Evolutionary conservation across 2,113 vertebrate species (phyloP).

Genomic region (Hyperopisus bebe): DNA sequence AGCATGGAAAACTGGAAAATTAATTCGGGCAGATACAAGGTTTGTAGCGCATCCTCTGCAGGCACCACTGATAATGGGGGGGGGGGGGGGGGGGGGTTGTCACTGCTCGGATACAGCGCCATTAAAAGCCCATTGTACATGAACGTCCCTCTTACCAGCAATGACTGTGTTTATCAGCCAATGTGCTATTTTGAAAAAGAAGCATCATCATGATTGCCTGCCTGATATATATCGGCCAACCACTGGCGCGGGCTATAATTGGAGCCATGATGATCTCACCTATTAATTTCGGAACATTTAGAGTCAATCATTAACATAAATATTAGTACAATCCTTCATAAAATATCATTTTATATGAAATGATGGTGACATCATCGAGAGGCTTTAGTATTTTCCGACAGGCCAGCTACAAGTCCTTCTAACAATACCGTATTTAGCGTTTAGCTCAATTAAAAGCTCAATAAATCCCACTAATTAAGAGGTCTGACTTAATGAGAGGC

Average conservation of each 20-base stretch:
- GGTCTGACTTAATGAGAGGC: constrained; percentile 28
- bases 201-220: not conserved
- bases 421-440: constrained; percentile 24
- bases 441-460: constrained; percentile 30
- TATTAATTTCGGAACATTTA: constrained; percentile 37
- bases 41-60: not conserved
- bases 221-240: not conserved
- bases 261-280: constrained; percentile 9
- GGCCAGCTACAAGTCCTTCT: constrained; percentile 22
- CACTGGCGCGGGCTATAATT: not conserved
- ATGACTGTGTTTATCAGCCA: not conserved
- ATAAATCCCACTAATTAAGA: constrained; percentile 40
- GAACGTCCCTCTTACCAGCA: not conserved
- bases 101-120: not conserved
- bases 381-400: constrained; percentile 16
- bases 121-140: not conserved
- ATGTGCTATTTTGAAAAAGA: not conserved
- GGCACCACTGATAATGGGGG: not conserved
- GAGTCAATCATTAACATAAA: constrained; percentile 31
- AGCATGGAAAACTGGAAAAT: not conserved
- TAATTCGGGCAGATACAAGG: not conserved
- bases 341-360: constrained; percentile 18
- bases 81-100: not conserved
- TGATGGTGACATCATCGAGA: constrained; percentile 31
- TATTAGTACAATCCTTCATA: constrained; percentile 21